Evolutionary conservation across 2,113 vertebrate species (phyloP).

Genomic region (Dipodomys merriami): DNA sequence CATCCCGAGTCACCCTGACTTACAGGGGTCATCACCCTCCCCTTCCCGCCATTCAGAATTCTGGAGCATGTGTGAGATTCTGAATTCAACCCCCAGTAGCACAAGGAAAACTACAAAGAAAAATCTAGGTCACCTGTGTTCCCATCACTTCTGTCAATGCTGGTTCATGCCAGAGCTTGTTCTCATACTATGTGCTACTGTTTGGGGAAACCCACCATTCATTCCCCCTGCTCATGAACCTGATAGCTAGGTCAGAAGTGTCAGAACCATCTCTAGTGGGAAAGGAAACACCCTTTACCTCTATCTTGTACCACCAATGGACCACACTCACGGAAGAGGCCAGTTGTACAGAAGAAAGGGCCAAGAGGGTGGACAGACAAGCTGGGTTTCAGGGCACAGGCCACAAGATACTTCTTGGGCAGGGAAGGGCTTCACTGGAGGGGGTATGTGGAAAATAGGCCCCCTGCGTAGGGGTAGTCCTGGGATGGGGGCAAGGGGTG

Average conservation of each 20-base stretch:
- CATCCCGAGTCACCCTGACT: background rate
- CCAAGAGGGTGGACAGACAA: background rate
- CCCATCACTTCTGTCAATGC: background rate
- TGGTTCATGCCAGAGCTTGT: background rate
- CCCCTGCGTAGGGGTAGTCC: background rate
- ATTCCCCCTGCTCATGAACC: background rate
- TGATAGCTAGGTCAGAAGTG: background rate
- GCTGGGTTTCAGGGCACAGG: background rate
- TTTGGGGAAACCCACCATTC: background rate
- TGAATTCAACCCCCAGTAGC: too few species aligned
- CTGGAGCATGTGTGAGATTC: background rate
- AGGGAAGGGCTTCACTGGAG: background rate
- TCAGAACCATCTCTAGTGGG: background rate
- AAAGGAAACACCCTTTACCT: background rate
- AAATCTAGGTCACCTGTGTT: background rate
- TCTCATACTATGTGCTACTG: background rate
- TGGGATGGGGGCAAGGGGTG: background rate
- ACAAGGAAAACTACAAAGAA: too few species aligned
- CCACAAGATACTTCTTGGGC: background rate
- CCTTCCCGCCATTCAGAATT: background rate
- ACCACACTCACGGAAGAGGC: background rate
- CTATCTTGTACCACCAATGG: background rate
- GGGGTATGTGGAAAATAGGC: background rate
- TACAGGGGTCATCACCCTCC: background rate
- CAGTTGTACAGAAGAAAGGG: too few species aligned